phyloP scores from a whole-genome alignment of 2,888 invertebrate genomes.

The Apodemia duryi region DNA sequence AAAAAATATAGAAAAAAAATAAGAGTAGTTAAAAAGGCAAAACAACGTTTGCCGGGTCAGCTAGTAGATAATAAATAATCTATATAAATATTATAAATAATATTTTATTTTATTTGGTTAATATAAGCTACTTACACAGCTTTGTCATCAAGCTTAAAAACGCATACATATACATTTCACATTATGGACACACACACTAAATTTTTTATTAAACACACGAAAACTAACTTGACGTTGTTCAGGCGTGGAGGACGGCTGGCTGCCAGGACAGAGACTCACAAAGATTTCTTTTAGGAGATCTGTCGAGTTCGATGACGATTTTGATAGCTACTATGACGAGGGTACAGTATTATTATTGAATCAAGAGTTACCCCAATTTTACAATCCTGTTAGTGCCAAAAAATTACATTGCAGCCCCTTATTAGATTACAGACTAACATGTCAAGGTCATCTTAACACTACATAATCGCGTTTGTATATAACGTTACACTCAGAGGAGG shows the following conservation, averaged over 20 bases:
- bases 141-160: conserved; percentile 16
- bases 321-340: conserved; percentile 71
- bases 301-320: conserved; percentile 74
- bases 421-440: conserved; percentile 15
- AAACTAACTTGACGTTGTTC: conserved; percentile 64
- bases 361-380: conserved; percentile 60
- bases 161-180: conserved; percentile 28
- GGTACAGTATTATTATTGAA: conserved; percentile 67
- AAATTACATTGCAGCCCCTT: not conserved
- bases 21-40: no score
- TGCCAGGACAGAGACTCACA: conserved; percentile 76
- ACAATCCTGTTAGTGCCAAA: conserved; percentile 42
- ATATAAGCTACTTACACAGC: conserved; percentile 5
- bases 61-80: no score
- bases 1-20: no score
- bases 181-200: conserved; percentile 35
- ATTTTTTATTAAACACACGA: conserved; percentile 41
- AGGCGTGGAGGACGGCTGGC: conserved; percentile 75
- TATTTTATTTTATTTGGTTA: not conserved
- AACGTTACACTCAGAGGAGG: conserved; percentile 79
- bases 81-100: not conserved
- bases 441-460: conserved; percentile 21
- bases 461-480: conserved; percentile 45
- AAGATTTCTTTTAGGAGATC: conserved; percentile 74
- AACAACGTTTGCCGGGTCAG: no score